phyloP scores from a whole-genome alignment of 2,797 vertebrate species.

The Apodemus agrarius region DNA sequence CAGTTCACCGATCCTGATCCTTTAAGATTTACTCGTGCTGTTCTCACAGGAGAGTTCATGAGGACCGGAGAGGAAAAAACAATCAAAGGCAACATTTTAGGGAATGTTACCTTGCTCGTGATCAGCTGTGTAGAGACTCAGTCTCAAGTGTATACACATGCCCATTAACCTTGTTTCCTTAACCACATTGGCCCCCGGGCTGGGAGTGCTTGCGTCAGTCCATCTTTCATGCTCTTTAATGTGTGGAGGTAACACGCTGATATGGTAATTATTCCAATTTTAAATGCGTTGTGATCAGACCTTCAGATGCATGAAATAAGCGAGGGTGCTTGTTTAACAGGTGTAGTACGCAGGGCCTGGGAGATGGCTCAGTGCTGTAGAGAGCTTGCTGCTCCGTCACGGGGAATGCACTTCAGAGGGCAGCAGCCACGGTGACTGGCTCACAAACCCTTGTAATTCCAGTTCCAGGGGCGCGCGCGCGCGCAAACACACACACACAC shows the following conservation, averaged over 20 bases:
- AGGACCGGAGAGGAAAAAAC: conserved; percentile 27
- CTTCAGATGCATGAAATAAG: conserved; percentile 18
- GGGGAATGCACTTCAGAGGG: not conserved
- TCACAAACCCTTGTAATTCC: not conserved
- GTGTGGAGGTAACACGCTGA: not conserved
- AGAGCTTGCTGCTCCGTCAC: not conserved
- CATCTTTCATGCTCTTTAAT: conserved; percentile 6
- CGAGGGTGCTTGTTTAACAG: not conserved
- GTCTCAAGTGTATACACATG: not conserved
- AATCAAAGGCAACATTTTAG: conserved; percentile 36
- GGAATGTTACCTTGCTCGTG: not conserved
- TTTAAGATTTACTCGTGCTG: conserved; percentile 1
- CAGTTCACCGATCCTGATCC: not conserved
- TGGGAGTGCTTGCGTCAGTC: not conserved
- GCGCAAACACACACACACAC: not conserved
- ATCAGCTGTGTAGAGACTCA: conserved; percentile 28
- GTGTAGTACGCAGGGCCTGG: not conserved
- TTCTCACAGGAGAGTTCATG: conserved; percentile 33
- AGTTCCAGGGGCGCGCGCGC: not conserved
- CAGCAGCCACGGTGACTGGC: not conserved
- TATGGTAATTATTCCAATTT: conserved; percentile 19
- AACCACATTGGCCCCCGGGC: not conserved
- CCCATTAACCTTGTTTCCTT: conserved; percentile 33
- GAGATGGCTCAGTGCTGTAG: not conserved
- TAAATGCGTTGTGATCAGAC: conserved; percentile 49